Evolutionary conservation across 1,140 invertebrate genomes (phyloP), one percentile per base, ranked within the genome.

Genomic region (Rhopalosiphum maidis): DNA sequence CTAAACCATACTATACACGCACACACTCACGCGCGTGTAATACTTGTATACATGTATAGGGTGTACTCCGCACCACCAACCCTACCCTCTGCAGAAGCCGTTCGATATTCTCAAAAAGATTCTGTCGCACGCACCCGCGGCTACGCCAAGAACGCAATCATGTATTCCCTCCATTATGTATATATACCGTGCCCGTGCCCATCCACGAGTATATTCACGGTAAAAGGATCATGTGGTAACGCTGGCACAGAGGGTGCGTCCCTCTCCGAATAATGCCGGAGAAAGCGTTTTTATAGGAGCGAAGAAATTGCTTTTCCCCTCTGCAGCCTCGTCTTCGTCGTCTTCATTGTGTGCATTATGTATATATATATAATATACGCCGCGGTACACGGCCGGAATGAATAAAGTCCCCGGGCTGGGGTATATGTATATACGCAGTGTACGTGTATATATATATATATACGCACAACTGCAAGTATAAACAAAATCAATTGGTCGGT

Each of bases 201-300:
- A 3, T 51, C 48, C 30, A 90, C 54, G 18, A 23, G 37, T 41
- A 90, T 77, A 82, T 35, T 46, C 18, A 22, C 90, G 23, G 41
- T 83, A 48, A 91, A 91, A 91, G 43, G 90, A 82, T 89, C n/a
- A 23, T 54, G 87, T 4, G 46, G 87, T 54, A 89, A 89, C 48
- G 46, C 6, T n/a, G 3, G n/a, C 22, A 6, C 25, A 15, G 90
- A 91, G 90, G 90, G 90, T 91, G 90, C 90, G 90, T 7, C 90
- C 90, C 90, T 83, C 48, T 51, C 30, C 6, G 86, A 88, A 88
- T 87, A 88, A 51, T 51, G 86, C n/a, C 55, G 90, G 37, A 91
- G 43, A 91, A 83, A 46, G 90, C 90, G 90, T 91, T 91, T 91
- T 91, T 91, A 83, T 91, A 91, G 90, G 60, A 91, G 90, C 90